A percentile compares a stretch with the other conserved stretches of the same genome.
These are phyloP conservation scores for Austrolebias charrua DNA, from an alignment of 2,797 vertebrate species.

Conservation along the genomic window DNA sequence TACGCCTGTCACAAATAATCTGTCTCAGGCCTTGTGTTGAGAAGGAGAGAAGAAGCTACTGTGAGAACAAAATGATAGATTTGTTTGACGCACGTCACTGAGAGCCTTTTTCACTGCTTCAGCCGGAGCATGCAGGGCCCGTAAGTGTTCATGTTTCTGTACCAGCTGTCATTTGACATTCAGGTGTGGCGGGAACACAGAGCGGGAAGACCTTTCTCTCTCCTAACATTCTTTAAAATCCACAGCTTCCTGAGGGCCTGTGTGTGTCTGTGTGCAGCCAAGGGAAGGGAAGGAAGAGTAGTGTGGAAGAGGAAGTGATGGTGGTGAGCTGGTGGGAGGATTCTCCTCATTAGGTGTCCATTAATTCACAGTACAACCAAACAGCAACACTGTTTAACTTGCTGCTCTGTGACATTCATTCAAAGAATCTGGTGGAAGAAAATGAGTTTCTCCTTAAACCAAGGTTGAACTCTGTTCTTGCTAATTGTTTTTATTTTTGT, in stretches of 20 bases:
- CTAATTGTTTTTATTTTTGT: too few relatives aligned
- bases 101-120: too few relatives aligned
- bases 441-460: not conserved
- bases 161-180: conserved; percentile 38
- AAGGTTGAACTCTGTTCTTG: too few relatives aligned
- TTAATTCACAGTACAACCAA: not conserved
- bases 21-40: too few relatives aligned
- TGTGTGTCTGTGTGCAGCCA: conserved; percentile 8
- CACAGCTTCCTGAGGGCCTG: conserved; percentile 38
- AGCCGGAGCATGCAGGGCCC: not conserved
- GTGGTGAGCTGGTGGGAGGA: conserved; percentile 26
- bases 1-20: too few relatives aligned
- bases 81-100: too few relatives aligned
- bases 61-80: too few relatives aligned
- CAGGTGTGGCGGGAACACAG: conserved; percentile 54
- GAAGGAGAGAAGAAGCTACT: too few relatives aligned
- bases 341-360: conserved; percentile 6
- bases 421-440: not conserved
- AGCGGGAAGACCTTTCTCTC: conserved; percentile 47
- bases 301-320: conserved; percentile 34
- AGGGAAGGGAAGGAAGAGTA: conserved; percentile 33
- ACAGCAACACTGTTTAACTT: not conserved
- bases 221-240: conserved; percentile 48
- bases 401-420: not conserved
- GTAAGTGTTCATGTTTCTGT: conserved; percentile 2